Conservation (phyloP, 2,797 vertebrate species). For the Pygocentrus nattereri region DNA sequence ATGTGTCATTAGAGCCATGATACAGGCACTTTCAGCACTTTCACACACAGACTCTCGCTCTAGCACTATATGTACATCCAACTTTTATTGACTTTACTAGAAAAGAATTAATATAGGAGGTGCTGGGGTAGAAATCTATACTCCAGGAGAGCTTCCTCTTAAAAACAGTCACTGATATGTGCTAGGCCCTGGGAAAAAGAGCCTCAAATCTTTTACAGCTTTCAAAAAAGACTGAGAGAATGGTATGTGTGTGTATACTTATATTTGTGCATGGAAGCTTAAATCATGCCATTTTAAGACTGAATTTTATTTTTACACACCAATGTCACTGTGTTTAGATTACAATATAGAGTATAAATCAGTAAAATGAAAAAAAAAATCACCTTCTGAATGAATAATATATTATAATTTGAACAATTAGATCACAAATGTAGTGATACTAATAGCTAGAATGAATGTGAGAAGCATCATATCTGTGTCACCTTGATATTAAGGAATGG, state of each 20-base stretch:
- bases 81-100: constrained; percentile 49
- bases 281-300: neutral
- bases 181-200: constrained; percentile 21
- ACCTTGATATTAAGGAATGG: neutral
- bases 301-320: too few relatives aligned
- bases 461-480: neutral
- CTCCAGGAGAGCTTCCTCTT: constrained; percentile 46
- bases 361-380: neutral
- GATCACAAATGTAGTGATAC: neutral
- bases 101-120: constrained; percentile 49
- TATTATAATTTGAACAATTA: neutral
- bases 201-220: neutral
- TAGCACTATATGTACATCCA: constrained; percentile 7
- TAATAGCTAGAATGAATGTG: neutral
- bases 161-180: constrained; percentile 36
- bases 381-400: neutral
- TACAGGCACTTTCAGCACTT: constrained; percentile 48
- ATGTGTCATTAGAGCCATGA: constrained; percentile 75
- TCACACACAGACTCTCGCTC: constrained; percentile 20
- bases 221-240: neutral
- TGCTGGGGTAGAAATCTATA: constrained; percentile 46
- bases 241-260: constrained; percentile 33
- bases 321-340: neutral
- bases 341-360: neutral
- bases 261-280: neutral